A percentile compares a stretch with the other conserved stretches of the same genome.
phyloP scores from a whole-genome alignment of 2,797 vertebrate genomes.

The Malacoctenus gilli region DNA sequence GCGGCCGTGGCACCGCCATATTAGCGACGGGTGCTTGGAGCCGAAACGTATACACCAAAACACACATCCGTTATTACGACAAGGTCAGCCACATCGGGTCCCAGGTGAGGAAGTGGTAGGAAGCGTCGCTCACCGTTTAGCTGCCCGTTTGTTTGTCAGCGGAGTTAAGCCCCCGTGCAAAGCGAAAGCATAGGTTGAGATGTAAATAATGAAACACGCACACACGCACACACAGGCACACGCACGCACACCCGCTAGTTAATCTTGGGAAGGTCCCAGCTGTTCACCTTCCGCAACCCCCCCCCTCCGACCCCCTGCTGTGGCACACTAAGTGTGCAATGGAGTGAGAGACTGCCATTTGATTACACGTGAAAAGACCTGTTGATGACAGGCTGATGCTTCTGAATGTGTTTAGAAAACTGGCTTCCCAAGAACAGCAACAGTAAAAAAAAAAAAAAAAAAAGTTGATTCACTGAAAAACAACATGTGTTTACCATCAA shows the following conservation, averaged over 20 bases:
- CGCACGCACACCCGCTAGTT: background rate
- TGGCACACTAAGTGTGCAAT: constrained; percentile 35
- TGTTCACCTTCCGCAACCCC: constrained; percentile 45
- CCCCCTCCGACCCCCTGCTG: constrained; percentile 40
- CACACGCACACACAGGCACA: background rate
- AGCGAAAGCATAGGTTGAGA: constrained; percentile 5
- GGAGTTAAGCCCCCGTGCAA: constrained; percentile 19
- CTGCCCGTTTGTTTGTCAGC: constrained; percentile 6
- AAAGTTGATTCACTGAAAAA: background rate
- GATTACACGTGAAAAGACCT: constrained; percentile 51
- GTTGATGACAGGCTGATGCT: constrained; percentile 30
- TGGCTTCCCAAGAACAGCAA: constrained; percentile 14
- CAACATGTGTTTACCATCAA: background rate
- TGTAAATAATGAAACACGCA: background rate
- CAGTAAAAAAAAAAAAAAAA: background rate
- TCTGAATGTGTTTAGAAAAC: constrained; percentile 17
- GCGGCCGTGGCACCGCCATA: constrained; percentile 47
- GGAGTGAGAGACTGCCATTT: constrained; percentile 51
- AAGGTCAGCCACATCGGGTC: constrained; percentile 37
- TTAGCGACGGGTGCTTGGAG: constrained; percentile 45
- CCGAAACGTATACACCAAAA: constrained; percentile 42
- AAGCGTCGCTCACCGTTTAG: constrained; percentile 33
- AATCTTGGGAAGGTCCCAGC: constrained; percentile 40
- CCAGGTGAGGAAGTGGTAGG: constrained; percentile 51
- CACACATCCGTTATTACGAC: constrained; percentile 39